phyloP scores from a whole-genome alignment of 2,888 invertebrate genomes.

The Drosophila subquinaria region DNA sequence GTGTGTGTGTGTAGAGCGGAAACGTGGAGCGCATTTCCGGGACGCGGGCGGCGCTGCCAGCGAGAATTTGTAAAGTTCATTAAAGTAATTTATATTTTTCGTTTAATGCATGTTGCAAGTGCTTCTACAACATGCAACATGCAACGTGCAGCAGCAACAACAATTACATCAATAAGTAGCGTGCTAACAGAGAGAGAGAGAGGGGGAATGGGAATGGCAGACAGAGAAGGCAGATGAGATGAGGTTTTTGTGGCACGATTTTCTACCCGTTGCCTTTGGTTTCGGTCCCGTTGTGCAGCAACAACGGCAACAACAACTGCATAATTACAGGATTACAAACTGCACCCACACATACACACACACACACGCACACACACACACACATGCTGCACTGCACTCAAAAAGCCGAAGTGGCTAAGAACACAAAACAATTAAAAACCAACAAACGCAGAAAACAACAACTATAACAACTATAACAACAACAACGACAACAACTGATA shows the following conservation, averaged over 20 bases:
- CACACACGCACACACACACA: constrained; percentile 25
- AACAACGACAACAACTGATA: constrained; percentile 32
- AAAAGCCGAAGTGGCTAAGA: constrained; percentile 82
- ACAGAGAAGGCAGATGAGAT: constrained; percentile 17
- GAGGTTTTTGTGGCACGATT: constrained; percentile 33
- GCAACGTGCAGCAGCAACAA: constrained; percentile 55
- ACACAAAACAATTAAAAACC: constrained; percentile 80
- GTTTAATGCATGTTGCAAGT: constrained; percentile 75
- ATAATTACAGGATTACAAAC: constrained; percentile 81
- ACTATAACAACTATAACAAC: constrained; percentile 24
- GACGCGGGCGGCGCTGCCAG: constrained; percentile 56
- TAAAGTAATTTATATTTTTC: constrained; percentile 80
- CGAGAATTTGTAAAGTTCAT: constrained; percentile 81
- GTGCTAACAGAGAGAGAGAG: constrained; percentile 35
- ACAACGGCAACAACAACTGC: constrained; percentile 65
- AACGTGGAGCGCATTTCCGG: constrained; percentile 80
- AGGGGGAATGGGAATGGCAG: neutral
- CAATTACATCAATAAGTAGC: constrained; percentile 79
- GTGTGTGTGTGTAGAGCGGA: constrained; percentile 49
- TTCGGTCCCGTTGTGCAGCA: constrained; percentile 54
- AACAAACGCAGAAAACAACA: constrained; percentile 70
- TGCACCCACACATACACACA: constrained; percentile 52
- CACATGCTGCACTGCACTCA: constrained; percentile 68
- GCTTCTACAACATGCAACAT: constrained; percentile 54
- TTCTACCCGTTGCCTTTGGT: constrained; percentile 10